These are phyloP conservation scores for Luscinia megarhynchos DNA, from an alignment of 2,797 vertebrate genomes.

Conservation along the genomic window DNA sequence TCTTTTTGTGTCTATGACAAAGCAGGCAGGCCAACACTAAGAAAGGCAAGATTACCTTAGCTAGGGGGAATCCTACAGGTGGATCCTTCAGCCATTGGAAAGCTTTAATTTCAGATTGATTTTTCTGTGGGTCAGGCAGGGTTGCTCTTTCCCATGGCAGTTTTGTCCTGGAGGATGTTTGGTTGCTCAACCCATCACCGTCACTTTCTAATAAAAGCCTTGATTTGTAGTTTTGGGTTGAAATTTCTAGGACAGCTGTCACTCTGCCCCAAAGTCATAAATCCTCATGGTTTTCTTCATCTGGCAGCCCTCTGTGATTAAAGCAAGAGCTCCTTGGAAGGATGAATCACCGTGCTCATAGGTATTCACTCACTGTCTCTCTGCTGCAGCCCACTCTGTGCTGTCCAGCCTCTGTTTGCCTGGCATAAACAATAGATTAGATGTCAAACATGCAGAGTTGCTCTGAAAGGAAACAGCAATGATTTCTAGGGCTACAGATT, in stretches of 20 bases:
- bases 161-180: not conserved
- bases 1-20: not conserved
- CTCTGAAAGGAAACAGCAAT: slow-evolving; percentile 37
- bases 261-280: slow-evolving; percentile 62
- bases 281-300: slow-evolving; percentile 55
- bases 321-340: slow-evolving; percentile 26
- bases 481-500: slow-evolving; percentile 13
- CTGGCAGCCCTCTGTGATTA: slow-evolving; percentile 65
- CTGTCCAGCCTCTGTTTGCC: slow-evolving; percentile 36
- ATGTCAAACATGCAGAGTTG: slow-evolving; percentile 53
- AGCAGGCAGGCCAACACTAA: not conserved
- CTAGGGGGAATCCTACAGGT: not conserved
- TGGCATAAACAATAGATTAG: slow-evolving; percentile 61
- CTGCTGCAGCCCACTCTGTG: slow-evolving; percentile 40
- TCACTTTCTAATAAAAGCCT: slow-evolving; percentile 58
- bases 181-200: not conserved
- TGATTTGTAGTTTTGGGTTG: slow-evolving; percentile 29
- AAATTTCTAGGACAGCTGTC: slow-evolving; percentile 60
- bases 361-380: slow-evolving; percentile 49
- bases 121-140: not conserved
- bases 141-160: not conserved
- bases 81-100: not conserved
- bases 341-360: slow-evolving; percentile 61
- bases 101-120: slow-evolving; percentile 3
- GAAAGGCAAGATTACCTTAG: not conserved